These are phyloP conservation scores for Sminthurinus aureus DNA, from an alignment of 2,888 invertebrate genomes.

Conservation along the genomic window DNA sequence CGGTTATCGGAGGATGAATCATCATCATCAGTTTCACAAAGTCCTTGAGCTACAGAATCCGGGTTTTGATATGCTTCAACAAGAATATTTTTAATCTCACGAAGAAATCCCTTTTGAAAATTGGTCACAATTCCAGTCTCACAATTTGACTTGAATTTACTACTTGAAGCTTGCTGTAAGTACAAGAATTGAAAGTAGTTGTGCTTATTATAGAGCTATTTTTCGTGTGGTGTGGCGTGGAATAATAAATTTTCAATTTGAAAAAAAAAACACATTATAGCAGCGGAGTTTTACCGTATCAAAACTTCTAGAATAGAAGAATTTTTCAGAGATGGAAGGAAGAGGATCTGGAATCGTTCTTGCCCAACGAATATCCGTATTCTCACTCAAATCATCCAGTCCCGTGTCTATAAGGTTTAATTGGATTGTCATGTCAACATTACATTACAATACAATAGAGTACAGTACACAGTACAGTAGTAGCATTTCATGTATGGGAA, in stretches of 20 bases:
- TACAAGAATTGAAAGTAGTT: not conserved
- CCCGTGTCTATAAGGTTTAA: not conserved
- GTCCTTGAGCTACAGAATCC: not conserved
- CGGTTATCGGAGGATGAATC: too few relatives aligned
- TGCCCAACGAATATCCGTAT: constrained; percentile 30
- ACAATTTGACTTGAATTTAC: constrained; percentile 25
- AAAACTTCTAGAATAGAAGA: constrained; percentile 31
- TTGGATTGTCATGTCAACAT: not conserved
- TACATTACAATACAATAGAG: too few relatives aligned
- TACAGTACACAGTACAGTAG: too few relatives aligned
- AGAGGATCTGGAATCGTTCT: not conserved
- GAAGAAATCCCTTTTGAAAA: constrained; percentile 22
- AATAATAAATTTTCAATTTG: not conserved
- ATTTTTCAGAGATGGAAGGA: not conserved
- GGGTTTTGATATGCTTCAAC: not conserved
- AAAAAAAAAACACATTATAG: not conserved
- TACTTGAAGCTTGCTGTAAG: constrained; percentile 27
- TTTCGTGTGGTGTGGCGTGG: too few relatives aligned
- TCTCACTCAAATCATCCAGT: constrained; percentile 1
- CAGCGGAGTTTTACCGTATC: constrained; percentile 21
- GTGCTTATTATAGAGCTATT: too few relatives aligned
- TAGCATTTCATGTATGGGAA: too few relatives aligned
- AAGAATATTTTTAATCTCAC: not conserved
- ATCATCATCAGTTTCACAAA: not conserved
- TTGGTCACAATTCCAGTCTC: constrained; percentile 4